A percentile compares a stretch with the other conserved stretches of the same genome.
Conservation (phyloP, 2,888 invertebrate species). For the Seira musarum region DNA sequence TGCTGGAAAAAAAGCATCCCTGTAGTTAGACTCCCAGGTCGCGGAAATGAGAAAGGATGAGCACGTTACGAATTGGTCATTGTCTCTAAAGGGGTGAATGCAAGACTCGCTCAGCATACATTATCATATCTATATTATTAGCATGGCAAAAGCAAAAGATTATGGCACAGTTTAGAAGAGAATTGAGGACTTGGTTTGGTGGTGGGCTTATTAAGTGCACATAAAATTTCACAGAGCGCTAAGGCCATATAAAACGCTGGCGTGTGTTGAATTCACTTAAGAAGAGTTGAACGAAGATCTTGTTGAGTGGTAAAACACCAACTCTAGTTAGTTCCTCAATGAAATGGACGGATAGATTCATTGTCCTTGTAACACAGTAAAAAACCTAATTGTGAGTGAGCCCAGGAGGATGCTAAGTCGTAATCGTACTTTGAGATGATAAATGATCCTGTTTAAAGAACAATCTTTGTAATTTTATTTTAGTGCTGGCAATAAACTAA, state of each 20-base stretch:
- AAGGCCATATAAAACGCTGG: neutral
- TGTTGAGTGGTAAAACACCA: neutral
- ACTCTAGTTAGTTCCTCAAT: neutral
- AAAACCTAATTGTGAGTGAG: no score
- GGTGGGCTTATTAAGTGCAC: neutral
- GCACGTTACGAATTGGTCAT: conserved; percentile 68
- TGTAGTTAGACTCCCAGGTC: conserved; percentile 64
- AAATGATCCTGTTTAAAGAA: conserved; percentile 67
- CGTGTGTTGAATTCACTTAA: neutral
- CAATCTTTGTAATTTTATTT: conserved; percentile 34
- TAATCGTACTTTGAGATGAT: conserved; percentile 49
- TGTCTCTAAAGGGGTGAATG: conserved; percentile 68
- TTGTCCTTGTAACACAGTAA: no score
- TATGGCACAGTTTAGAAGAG: no score
- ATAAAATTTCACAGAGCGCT: neutral
- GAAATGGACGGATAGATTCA: neutral
- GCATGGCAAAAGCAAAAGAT: no score
- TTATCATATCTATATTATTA: neutral
- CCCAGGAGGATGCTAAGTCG: conserved; percentile 24
- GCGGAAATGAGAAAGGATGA: conserved; percentile 69
- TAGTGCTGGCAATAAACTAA: conserved; percentile 26
- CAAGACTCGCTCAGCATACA: conserved; percentile 65
- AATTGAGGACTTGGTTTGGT: neutral
- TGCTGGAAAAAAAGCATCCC: conserved; percentile 33
- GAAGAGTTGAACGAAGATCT: neutral